Conservation (phyloP, 2,113 vertebrate species). For the Antigone vipio region DNA sequence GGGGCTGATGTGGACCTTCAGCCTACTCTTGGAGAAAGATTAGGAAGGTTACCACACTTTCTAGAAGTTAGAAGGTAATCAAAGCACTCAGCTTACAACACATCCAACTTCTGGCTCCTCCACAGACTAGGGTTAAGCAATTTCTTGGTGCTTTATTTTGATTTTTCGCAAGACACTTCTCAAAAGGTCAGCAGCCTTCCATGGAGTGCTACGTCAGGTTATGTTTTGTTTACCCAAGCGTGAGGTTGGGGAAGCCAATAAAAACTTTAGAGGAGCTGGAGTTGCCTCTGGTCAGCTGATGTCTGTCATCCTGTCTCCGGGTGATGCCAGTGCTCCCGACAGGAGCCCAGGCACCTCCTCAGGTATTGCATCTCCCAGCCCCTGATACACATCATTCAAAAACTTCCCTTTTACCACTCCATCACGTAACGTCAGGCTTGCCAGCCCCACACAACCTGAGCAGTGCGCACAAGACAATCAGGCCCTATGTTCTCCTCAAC, state of each 20-base stretch:
- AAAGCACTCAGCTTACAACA: background rate
- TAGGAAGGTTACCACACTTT: background rate
- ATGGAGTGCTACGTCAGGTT: fast-evolving
- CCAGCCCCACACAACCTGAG: background rate
- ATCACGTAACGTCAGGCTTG: background rate
- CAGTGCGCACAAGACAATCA: background rate
- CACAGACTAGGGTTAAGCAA: background rate
- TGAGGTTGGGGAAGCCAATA: background rate
- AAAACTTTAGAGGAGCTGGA: background rate
- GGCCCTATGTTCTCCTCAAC: background rate
- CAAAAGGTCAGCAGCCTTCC: background rate
- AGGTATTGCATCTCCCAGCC: background rate
- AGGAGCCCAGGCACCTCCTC: background rate
- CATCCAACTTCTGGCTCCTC: background rate
- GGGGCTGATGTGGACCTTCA: background rate
- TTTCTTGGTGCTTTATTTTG: background rate
- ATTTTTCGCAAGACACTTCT: background rate
- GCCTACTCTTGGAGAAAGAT: background rate
- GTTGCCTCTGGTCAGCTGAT: background rate
- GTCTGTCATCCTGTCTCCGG: background rate
- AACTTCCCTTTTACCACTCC: background rate
- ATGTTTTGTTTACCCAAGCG: background rate
- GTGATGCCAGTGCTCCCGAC: background rate
- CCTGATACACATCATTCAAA: fast-evolving
- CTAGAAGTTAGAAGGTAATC: background rate